Base-by-base conservation (phyloP, 64 coral and sea anemone species). In the Dendronephthya gigantea region DNA sequence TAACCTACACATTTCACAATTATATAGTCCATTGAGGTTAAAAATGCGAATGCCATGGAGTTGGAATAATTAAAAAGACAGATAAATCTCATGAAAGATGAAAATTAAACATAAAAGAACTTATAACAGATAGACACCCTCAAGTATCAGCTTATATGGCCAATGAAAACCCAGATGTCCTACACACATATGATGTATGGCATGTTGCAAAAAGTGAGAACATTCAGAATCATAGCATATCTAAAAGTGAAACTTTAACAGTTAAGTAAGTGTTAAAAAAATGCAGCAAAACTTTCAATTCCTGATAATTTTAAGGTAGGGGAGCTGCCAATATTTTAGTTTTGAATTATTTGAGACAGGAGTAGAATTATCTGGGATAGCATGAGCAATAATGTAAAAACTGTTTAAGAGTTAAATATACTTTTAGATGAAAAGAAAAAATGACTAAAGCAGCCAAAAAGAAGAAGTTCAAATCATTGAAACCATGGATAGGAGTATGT, bases 61-160 rank as follows among this genome's bases (percentile, higher is more conserved):
- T 34, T 79, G 7, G 72, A 79, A 79, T 79, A 29, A 79, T 34
- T 79, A 79, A 79, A 79, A 79, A 79, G 72, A 19, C 72, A 79
- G 72, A 79, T 79, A 9, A 8, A 79, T 29, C 36, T 79, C 36
- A 79, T 79, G 72, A 79, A 79, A 79, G 22, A 79, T 1, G 22
- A 79, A 8, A 79, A 79, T 39, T 79, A 33, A 34, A 79, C 30
- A 79, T 79, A 79, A 34, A 79, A 6, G 72, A 79, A 1, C 72
- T 79, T 33, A 79, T 36, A 79, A 36, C 72, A 79, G 72, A 79
- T 79, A 2, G 72, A 79, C 72, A 79, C 22, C 34, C 72, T 29
- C 72, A 79, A 79, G 72, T 79, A 33, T 79, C 72, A 79, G 72
- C 72, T 79, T 36, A 79, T 36, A 79, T 79, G 72, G 72, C 72